Percentiles rank a stretch among this genome's conserved stretches.
These are phyloP conservation scores for Condylostylus longicornis DNA, from an alignment of 1,140 invertebrate species.

Conservation along the genomic window DNA sequence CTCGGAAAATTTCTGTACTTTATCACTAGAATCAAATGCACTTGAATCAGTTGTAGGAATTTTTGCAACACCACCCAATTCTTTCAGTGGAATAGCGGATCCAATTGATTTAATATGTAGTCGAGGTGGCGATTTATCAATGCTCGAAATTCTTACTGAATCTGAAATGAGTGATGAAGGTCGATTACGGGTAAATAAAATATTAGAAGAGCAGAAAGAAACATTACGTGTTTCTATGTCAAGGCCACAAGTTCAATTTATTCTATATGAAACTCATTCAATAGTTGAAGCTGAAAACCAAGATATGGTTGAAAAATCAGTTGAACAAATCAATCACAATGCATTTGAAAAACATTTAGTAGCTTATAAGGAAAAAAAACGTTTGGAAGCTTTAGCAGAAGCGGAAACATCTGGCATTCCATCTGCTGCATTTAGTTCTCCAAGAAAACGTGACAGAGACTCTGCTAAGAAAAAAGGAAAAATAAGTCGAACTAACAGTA, in stretches of 20 bases:
- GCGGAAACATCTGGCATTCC: slow-evolving; percentile 25
- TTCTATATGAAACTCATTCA: slow-evolving; percentile 55
- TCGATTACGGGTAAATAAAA: slow-evolving; percentile 38
- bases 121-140: slow-evolving; percentile 47
- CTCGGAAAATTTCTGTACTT: slow-evolving; percentile 42
- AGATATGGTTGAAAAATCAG: slow-evolving; percentile 41
- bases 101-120: slow-evolving; percentile 55
- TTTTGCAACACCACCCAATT: slow-evolving; percentile 57
- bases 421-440: slow-evolving; percentile 23
- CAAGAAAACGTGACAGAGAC: slow-evolving; percentile 13
- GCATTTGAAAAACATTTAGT: slow-evolving; percentile 43
- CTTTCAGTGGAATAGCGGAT: slow-evolving; percentile 55
- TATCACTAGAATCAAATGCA: slow-evolving; percentile 37
- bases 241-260: slow-evolving; percentile 51
- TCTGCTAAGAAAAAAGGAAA: slow-evolving; percentile 12
- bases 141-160: slow-evolving; percentile 50
- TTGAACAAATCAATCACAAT: slow-evolving; percentile 44
- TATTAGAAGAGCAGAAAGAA: slow-evolving; percentile 49
- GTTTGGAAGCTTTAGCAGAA: slow-evolving; percentile 24
- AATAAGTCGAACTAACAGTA: background rate
- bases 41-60: slow-evolving; percentile 55
- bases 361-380: slow-evolving; percentile 20
- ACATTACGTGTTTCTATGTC: slow-evolving; percentile 49
- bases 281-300: slow-evolving; percentile 48
- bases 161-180: slow-evolving; percentile 43